A percentile compares a stretch with the other conserved stretches of the same genome.
Conservation (phyloP, 2,888 invertebrate species). For the Drymonia ruficornis region DNA sequence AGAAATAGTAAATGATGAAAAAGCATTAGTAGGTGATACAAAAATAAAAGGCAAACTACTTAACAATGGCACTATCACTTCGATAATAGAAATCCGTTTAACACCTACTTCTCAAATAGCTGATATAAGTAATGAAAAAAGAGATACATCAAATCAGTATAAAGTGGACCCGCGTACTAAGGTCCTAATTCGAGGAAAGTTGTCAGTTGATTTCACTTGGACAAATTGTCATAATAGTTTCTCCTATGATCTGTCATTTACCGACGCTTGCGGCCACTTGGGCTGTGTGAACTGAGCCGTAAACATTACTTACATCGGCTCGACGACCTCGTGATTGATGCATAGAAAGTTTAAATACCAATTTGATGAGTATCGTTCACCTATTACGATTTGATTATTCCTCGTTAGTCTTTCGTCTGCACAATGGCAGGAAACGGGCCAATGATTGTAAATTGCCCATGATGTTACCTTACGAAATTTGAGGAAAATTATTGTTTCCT, state of each 20-base stretch:
- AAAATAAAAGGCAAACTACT: neutral
- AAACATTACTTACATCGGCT: conserved; percentile 57
- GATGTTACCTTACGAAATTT: conserved; percentile 12
- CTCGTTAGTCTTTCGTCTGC: conserved; percentile 36
- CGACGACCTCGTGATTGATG: conserved; percentile 68
- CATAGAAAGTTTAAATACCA: conserved; percentile 70
- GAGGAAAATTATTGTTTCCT: conserved; percentile 7
- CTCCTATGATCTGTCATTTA: conserved; percentile 58
- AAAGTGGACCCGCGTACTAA: conserved; percentile 9
- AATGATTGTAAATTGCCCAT: conserved; percentile 11
- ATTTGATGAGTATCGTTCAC: conserved; percentile 51
- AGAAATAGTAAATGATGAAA: neutral
- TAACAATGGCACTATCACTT: neutral
- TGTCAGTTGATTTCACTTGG: conserved; percentile 48
- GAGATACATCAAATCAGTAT: neutral
- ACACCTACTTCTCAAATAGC: neutral
- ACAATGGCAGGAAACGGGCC: conserved; percentile 29
- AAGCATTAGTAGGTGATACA: neutral
- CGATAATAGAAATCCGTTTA: neutral
- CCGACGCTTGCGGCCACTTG: conserved; percentile 48
- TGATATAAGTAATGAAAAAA: neutral
- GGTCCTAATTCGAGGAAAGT: conserved; percentile 41
- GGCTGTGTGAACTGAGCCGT: conserved; percentile 67
- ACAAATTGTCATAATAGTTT: conserved; percentile 53
- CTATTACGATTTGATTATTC: conserved; percentile 43